A percentile compares a stretch with the other conserved stretches of the same genome.
phyloP scores from a whole-genome alignment of 1,140 invertebrate species.

The Ephestia elutella region DNA sequence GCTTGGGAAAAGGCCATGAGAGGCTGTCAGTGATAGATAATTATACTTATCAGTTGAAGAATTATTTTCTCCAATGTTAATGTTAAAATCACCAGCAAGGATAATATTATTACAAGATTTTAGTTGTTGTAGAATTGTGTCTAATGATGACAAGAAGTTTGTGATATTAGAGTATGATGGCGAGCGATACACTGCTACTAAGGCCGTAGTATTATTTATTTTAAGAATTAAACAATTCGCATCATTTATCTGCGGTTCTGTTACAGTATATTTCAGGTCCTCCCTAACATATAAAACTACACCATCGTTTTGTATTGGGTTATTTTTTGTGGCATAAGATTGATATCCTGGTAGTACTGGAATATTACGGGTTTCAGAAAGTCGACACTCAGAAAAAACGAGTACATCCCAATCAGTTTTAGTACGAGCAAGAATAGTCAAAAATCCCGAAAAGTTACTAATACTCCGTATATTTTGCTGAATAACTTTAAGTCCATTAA shows the following conservation, averaged over 20 bases:
- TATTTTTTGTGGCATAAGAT: neutral
- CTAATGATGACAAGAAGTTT: neutral
- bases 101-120: neutral
- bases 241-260: neutral
- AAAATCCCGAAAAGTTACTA: too few species aligned
- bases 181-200: neutral
- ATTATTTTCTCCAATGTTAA: slow-evolving; percentile 8
- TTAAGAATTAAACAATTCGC: neutral
- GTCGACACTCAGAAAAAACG: neutral
- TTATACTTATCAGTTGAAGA: too few species aligned
- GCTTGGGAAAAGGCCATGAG: neutral
- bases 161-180: neutral
- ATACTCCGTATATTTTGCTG: too few species aligned
- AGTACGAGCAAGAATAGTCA: too few species aligned
- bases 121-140: neutral
- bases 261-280: neutral
- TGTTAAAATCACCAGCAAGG: slow-evolving; percentile 6
- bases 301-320: slow-evolving; percentile 5
- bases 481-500: too few species aligned
- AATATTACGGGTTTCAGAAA: neutral
- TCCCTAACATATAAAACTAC: neutral
- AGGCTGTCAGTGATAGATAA: neutral
- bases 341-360: neutral
- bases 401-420: too few species aligned
- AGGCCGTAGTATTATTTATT: neutral